Conservation (phyloP, 2,113 vertebrate species). For the Bambusicola thoracicus region DNA sequence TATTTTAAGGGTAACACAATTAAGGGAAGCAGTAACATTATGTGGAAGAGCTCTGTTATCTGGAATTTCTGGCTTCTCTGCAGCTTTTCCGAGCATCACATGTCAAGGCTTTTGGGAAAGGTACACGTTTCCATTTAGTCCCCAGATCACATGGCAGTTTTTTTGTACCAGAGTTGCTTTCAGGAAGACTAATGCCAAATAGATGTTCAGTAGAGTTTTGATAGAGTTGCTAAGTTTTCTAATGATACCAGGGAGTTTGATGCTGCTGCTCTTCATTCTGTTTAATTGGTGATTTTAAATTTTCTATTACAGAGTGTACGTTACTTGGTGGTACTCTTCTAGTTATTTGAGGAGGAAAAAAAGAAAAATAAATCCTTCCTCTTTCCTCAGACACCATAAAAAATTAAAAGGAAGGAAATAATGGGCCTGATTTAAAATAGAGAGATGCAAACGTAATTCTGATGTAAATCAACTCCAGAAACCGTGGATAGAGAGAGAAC, state of each 20-base stretch:
- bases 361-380: neutral
- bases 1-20: slow-evolving; percentile 31
- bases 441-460: neutral
- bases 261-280: neutral
- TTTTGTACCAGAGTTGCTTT: neutral
- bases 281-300: neutral
- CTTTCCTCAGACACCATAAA: neutral
- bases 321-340: neutral
- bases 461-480: slow-evolving; percentile 41
- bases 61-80: slow-evolving; percentile 22
- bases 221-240: neutral
- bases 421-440: neutral
- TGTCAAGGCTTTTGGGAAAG: slow-evolving; percentile 6
- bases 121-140: neutral
- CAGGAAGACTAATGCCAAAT: neutral
- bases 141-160: neutral
- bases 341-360: neutral
- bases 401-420: neutral
- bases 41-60: slow-evolving; percentile 32
- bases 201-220: neutral
- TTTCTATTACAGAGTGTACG: neutral
- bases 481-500: neutral
- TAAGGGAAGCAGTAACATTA: slow-evolving; percentile 50
- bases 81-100: slow-evolving; percentile 12
- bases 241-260: neutral